These are phyloP conservation scores for Zonotrichia leucophrys DNA, from an alignment of 2,113 vertebrate species.

Conservation along the genomic window DNA sequence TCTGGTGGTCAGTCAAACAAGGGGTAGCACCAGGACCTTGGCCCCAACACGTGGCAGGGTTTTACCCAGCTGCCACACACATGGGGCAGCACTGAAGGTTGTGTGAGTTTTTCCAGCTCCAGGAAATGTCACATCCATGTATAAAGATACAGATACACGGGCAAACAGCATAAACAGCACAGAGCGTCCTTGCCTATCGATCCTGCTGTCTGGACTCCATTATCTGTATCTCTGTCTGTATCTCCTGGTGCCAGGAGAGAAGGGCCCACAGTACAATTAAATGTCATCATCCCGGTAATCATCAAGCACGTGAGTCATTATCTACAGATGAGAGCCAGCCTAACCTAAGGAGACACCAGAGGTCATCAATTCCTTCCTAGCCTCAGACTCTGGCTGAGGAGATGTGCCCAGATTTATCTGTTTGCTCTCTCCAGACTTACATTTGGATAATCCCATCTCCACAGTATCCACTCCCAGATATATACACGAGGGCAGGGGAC, in stretches of 20 bases:
- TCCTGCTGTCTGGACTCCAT: conserved; percentile 54
- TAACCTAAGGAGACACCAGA: conserved; percentile 20
- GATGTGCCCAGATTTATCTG: background rate
- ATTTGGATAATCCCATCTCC: conserved; percentile 93
- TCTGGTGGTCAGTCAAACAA: background rate
- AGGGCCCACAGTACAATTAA: conserved; percentile 42
- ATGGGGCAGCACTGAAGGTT: background rate
- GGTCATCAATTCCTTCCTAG: conserved; percentile 10
- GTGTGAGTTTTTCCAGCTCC: background rate
- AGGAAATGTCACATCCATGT: conserved; percentile 35
- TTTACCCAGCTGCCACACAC: background rate
- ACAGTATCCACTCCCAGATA: conserved; percentile 88
- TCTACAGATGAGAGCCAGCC: conserved; percentile 35
- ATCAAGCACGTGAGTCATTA: conserved; percentile 24
- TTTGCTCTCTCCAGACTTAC: conserved; percentile 70
- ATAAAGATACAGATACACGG: background rate
- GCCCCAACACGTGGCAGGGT: background rate
- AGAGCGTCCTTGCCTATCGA: background rate
- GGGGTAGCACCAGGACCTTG: background rate
- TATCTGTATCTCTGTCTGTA: conserved; percentile 61
- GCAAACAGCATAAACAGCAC: conserved; percentile 30
- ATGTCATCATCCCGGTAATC: conserved; percentile 52
- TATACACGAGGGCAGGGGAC: conserved; percentile 82
- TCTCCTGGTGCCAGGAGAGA: conserved; percentile 62
- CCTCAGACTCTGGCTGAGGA: background rate